Evolutionary conservation across 2,113 vertebrate genomes (phyloP), one percentile per base, ranked within the genome.

Genomic region (Alligator mississippiensis): DNA sequence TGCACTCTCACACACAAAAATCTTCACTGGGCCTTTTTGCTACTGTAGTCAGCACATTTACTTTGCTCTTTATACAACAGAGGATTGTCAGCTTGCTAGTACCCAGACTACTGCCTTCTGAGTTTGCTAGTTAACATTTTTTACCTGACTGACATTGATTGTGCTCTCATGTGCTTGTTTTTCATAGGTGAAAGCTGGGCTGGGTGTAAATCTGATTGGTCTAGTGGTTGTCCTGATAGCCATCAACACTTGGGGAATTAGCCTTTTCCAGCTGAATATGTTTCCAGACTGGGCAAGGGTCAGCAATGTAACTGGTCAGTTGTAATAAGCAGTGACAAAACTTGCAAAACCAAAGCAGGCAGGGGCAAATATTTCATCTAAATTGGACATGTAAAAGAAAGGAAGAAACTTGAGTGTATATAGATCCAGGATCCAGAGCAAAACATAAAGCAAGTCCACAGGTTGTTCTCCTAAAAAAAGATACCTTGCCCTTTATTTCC

Each of bases 201-300:
- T 99, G 4, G 99, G 99, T 74, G 99, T 99, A 95, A 99, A 99
- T 90, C 96, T 99, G 85, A 99, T 99, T 47, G 99, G 99, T 1
- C 97, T 99, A 85, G 97, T 98, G n/a, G 98, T 99, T 78, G 99
- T 99, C 80, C 99, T 98, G 98, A 97, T 99, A 96, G 99, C 99
- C 88, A 99, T 99, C 96, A 99, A 98, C 88, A 99, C 99, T 0
- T 99, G 99, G 99, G 99, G 99, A 27, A 98, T 98, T 58, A 98
- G 98, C 24, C 99, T 99, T 66, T 99, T 99, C 96, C 98, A 98
- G 85, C 96, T 99, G 96, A 97, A 98, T 7, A 98, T 98, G 70
- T 99, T 99, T 86, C 99, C 99, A 28, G 97, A 96, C 84, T 99
- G 99, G 99, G 99, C 99, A 4, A 77, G 87, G 28, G 96, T 97